phyloP scores from a whole-genome alignment of 1,140 invertebrate genomes.

The Portunus trituberculatus region DNA sequence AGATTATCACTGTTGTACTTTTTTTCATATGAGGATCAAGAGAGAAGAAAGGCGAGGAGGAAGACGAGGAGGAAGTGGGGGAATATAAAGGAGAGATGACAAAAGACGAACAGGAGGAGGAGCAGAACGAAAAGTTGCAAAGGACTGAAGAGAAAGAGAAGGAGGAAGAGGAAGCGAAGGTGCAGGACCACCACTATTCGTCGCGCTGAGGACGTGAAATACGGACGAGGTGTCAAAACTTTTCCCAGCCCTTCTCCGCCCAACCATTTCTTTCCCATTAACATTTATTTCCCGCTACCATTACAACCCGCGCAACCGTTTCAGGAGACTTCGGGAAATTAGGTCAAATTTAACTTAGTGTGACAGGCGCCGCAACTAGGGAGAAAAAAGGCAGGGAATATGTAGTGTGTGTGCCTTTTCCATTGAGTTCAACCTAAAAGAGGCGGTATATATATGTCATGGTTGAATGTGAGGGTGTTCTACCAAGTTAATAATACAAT shows the following conservation, averaged over 20 bases:
- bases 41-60: neutral
- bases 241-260: neutral
- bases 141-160: neutral
- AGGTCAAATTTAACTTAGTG: slow-evolving; percentile 23
- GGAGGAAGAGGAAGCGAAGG: neutral
- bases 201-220: neutral
- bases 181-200: neutral
- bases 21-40: neutral
- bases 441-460: neutral
- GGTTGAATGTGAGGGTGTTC: neutral
- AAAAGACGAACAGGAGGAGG: neutral
- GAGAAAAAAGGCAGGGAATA: neutral
- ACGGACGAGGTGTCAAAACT: slow-evolving; percentile 1
- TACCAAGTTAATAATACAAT: too few relatives aligned
- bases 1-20: neutral
- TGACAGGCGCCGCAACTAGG: neutral
- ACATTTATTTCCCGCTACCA: slow-evolving; percentile 21
- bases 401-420: neutral
- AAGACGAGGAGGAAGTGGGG: too few relatives aligned
- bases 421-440: neutral
- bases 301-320: neutral
- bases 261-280: slow-evolving; percentile 23
- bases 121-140: neutral
- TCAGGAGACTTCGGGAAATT: neutral
- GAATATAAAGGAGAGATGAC: too few relatives aligned